phyloP scores from a whole-genome alignment of 2,797 vertebrate genomes.

The Sebastes matsubarae region DNA sequence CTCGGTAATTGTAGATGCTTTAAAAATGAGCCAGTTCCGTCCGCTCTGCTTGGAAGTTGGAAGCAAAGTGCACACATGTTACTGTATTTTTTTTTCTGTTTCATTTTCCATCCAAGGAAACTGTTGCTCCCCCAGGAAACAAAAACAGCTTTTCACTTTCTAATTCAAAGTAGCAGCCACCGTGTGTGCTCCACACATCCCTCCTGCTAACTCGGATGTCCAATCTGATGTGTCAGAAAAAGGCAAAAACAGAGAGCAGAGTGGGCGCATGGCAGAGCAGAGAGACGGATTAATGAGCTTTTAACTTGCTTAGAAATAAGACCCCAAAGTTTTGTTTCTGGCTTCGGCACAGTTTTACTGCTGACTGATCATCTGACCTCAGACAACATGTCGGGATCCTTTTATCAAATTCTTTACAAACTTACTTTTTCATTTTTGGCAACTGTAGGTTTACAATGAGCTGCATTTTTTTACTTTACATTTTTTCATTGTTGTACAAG shows the following conservation, averaged over 20 bases:
- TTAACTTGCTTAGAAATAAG: conserved; percentile 37
- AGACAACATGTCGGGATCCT: not conserved
- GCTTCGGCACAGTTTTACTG: not conserved
- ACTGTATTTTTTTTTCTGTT: not conserved
- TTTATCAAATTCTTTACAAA: not conserved
- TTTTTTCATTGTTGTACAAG: not conserved
- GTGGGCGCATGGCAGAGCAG: conserved; percentile 1
- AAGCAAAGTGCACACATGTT: conserved; percentile 19
- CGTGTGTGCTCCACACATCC: not conserved
- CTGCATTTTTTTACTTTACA: not conserved
- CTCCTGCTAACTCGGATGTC: not conserved
- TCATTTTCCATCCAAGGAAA: not conserved
- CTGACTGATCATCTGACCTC: conserved; percentile 32
- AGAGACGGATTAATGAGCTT: conserved; percentile 29
- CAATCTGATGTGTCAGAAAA: conserved; percentile 31
- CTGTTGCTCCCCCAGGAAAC: not conserved
- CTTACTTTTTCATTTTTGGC: not conserved
- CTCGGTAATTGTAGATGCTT: conserved; percentile 14
- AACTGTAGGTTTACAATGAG: not conserved
- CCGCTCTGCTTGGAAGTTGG: conserved; percentile 3
- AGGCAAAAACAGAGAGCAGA: not conserved
- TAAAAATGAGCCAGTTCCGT: conserved; percentile 5
- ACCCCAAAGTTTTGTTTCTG: conserved; percentile 9
- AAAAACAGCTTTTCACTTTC: conserved; percentile 12
- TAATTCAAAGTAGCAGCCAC: conserved; percentile 30